These are phyloP conservation scores for Promerops cafer DNA, from an alignment of 2,113 vertebrate species.

Conservation along the genomic window DNA sequence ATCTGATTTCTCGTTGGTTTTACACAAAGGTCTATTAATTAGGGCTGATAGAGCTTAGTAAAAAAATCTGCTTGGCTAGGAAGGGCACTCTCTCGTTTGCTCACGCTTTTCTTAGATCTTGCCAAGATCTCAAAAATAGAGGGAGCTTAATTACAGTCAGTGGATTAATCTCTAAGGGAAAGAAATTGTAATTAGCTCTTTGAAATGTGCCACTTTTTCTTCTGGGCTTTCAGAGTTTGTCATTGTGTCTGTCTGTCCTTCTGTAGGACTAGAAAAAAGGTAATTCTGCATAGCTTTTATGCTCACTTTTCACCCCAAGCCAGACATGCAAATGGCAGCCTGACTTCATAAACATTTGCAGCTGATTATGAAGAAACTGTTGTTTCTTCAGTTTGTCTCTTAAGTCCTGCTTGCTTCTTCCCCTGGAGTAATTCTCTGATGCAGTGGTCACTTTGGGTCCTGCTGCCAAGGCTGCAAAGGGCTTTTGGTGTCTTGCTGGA, in stretches of 20 bases:
- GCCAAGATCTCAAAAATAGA: constrained; percentile 78
- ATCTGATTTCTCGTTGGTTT: constrained; percentile 72
- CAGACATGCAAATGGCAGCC: constrained; percentile 58
- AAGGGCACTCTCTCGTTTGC: constrained; percentile 49
- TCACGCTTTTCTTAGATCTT: constrained; percentile 74
- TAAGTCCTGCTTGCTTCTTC: background rate
- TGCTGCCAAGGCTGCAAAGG: background rate
- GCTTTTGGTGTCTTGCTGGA: background rate
- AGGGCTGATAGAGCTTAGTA: constrained; percentile 72
- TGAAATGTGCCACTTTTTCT: constrained; percentile 74
- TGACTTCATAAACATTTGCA: constrained; percentile 67
- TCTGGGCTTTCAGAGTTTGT: constrained; percentile 67
- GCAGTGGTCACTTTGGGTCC: background rate
- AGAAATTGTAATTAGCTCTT: constrained; percentile 78
- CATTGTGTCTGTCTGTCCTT: constrained; percentile 70
- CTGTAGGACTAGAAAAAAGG: constrained; percentile 65
- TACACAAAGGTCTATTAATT: constrained; percentile 80
- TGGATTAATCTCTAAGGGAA: constrained; percentile 77
- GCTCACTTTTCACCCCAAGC: constrained; percentile 56
- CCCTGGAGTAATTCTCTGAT: background rate
- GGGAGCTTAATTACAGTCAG: constrained; percentile 77
- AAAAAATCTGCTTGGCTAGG: constrained; percentile 78
- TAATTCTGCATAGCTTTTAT: constrained; percentile 62
- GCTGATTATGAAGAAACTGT: constrained; percentile 43
- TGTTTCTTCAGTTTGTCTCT: constrained; percentile 24